Evolutionary conservation across 2,113 vertebrate species (phyloP).

Genomic region (Gila orcuttii): DNA sequence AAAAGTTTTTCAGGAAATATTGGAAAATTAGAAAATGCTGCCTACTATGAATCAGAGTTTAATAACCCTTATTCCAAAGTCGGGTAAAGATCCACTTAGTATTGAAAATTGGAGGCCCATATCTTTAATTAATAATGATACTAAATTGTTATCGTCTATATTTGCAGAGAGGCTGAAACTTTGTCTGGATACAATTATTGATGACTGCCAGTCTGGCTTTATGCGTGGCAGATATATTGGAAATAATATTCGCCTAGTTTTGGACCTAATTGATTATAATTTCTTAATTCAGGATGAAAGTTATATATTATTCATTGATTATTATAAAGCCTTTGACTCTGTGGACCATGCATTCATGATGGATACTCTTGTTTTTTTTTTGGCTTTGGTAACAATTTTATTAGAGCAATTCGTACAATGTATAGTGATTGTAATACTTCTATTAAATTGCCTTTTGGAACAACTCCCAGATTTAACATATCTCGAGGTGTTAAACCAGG

Average conservation of each 20-base stretch:
- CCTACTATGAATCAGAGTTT: too few relatives aligned
- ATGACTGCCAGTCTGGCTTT: not conserved
- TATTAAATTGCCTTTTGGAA: not conserved
- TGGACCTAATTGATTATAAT: not conserved
- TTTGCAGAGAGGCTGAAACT: not conserved
- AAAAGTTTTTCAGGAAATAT: too few relatives aligned
- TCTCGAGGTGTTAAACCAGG: not conserved
- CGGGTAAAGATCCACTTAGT: not conserved
- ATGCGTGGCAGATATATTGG: not conserved
- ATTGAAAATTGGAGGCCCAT: not conserved
- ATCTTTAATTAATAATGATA: not conserved
- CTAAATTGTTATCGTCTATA: not conserved
- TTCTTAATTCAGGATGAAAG: not conserved
- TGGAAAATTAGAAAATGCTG: too few relatives aligned
- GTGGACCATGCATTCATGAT: not conserved
- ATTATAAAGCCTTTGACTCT: not conserved
- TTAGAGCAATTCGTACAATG: not conserved
- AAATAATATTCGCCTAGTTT: not conserved
- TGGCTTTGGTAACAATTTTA: not conserved
- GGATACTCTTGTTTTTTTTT: not conserved
- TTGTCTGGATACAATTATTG: not conserved
- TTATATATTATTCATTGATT: too few relatives aligned
- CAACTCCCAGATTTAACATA: not conserved
- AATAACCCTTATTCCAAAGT: too few relatives aligned
- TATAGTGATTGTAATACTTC: not conserved